A percentile compares a stretch with the other conserved stretches of the same genome.
phyloP scores from a whole-genome alignment of 2,113 vertebrate species.

The Centropus bengalensis region DNA sequence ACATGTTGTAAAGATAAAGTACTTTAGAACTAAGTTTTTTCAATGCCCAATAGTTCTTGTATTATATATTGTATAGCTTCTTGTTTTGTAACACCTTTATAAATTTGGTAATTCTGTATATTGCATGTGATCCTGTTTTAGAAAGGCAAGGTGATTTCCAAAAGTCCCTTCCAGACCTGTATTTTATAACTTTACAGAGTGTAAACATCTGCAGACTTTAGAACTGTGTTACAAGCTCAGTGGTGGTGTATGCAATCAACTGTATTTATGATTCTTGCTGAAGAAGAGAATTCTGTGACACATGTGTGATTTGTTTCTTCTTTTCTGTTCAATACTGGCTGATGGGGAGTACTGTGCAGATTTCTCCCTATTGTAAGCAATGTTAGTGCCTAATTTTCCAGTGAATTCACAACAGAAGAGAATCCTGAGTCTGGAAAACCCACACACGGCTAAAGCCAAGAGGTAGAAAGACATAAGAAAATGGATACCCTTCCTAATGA shows the following conservation, averaged over 20 bases:
- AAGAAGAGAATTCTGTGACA: not conserved
- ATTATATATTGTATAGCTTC: slow-evolving; percentile 31
- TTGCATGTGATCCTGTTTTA: not conserved
- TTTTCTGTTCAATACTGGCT: not conserved
- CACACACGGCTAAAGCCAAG: not conserved
- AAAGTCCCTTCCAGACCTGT: not conserved
- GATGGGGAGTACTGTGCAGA: not conserved
- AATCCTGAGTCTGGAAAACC: not conserved
- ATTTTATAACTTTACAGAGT: not conserved
- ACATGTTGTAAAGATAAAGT: not conserved
- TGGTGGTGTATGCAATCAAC: not conserved
- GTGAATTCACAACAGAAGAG: not conserved
- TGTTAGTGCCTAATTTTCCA: not conserved
- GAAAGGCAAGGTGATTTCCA: not conserved
- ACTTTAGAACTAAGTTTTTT: not conserved
- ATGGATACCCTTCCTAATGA: not conserved
- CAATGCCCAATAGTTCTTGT: not conserved
- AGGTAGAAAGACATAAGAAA: not conserved
- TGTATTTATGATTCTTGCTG: not conserved
- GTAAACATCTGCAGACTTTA: not conserved
- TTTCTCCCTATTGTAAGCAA: not conserved
- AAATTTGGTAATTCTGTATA: not conserved
- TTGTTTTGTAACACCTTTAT: slow-evolving; percentile 29
- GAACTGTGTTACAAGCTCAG: not conserved
- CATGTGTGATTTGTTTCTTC: rapidly evolving